Conservation (phyloP, 92 coral and sea anemone genomes). For the Siderastrea siderea region DNA sequence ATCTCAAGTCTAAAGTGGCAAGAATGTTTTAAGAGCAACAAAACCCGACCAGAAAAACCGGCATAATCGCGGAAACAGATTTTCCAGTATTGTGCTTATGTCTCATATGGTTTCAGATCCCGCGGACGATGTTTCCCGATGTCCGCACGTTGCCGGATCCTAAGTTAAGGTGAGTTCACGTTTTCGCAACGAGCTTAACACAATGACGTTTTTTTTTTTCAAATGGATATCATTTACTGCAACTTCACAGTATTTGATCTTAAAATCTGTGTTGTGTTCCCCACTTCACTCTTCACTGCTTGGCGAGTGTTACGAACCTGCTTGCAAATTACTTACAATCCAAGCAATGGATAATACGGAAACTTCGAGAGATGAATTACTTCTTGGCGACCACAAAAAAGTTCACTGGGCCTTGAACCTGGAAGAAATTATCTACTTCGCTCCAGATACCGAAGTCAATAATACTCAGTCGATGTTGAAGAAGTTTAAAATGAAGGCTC, state of each 20-base stretch:
- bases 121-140: no score
- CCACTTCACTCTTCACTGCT: not conserved
- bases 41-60: no score
- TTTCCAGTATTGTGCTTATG: no score
- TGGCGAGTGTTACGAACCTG: not conserved
- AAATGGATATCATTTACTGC: not conserved
- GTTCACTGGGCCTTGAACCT: conserved; percentile 74
- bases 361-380: not conserved
- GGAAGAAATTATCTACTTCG: conserved; percentile 68
- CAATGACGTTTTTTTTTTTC: not conserved
- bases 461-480: not conserved
- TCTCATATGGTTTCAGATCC: no score
- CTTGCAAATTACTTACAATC: not conserved
- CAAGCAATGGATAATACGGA: not conserved
- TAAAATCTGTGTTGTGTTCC: no score
- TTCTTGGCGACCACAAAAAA: not conserved
- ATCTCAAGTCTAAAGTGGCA: not conserved
- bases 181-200: not conserved
- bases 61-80: no score
- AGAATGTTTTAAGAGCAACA: no score
- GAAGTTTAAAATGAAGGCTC: conserved; percentile 5
- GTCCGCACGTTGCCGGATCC: conserved; percentile 19
- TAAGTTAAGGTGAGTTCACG: conserved; percentile 3
- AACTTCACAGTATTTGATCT: not conserved
- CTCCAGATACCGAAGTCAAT: conserved; percentile 16